These are phyloP conservation scores for Montipora efflorescens DNA, from an alignment of 64 coral and sea anemone species.

Conservation along the genomic window DNA sequence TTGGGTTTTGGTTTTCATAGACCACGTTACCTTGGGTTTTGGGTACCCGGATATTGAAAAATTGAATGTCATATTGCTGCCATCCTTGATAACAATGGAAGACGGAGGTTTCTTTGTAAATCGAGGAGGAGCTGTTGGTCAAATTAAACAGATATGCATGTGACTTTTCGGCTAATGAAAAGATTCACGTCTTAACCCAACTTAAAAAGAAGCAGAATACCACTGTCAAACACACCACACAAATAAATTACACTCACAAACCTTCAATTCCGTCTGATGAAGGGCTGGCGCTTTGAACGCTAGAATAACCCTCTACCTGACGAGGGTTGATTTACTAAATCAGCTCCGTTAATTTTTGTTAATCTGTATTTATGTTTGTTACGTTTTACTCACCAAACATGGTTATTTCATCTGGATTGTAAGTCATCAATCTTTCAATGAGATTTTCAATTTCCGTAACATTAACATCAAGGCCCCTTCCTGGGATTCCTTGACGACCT, in stretches of 20 bases:
- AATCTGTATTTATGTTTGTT: background rate
- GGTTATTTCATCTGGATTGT: background rate
- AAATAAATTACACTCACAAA: no score
- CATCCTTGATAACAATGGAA: slow-evolving; percentile 34
- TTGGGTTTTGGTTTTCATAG: background rate
- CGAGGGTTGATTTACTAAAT: background rate
- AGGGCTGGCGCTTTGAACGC: no score
- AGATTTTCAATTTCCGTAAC: background rate
- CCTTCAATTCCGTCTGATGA: no score
- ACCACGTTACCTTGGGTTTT: slow-evolving; percentile 36
- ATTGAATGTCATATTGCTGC: slow-evolving; percentile 12
- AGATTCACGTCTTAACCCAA: background rate
- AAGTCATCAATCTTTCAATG: background rate
- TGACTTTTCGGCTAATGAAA: background rate
- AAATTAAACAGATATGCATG: slow-evolving; percentile 2
- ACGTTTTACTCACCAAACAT: background rate
- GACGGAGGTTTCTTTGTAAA: background rate
- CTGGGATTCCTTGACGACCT: background rate
- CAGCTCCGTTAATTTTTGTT: no score
- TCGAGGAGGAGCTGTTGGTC: slow-evolving; percentile 46
- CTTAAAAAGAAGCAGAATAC: no score
- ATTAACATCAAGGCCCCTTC: background rate
- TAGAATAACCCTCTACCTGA: background rate
- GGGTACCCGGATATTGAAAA: slow-evolving; percentile 41
- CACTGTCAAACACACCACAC: no score